These are phyloP conservation scores for Drosophila lini DNA, from an alignment of 1,140 invertebrate genomes.

Conservation along the genomic window DNA sequence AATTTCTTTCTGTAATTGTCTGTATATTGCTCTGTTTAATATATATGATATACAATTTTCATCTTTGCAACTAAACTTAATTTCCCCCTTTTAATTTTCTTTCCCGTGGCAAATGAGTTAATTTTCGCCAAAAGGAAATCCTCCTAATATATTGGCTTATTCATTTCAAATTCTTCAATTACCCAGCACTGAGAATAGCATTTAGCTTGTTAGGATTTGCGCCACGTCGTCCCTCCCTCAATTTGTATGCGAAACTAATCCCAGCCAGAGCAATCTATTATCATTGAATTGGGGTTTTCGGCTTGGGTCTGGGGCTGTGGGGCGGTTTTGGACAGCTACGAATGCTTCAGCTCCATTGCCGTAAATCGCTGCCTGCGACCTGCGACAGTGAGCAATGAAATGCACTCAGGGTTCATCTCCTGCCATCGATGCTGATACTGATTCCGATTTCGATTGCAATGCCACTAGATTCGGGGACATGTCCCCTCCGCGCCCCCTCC, in stretches of 20 bases:
- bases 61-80: neutral
- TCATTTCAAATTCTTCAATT: slow-evolving; percentile 48
- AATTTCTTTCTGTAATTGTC: no score
- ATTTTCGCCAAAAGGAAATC: neutral
- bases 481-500: neutral
- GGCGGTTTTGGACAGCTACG: slow-evolving; percentile 4
- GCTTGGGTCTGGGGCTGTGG: slow-evolving; percentile 6
- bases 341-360: slow-evolving; percentile 27
- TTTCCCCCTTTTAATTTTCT: neutral
- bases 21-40: no score
- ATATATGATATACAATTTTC: neutral
- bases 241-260: slow-evolving; percentile 76
- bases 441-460: slow-evolving; percentile 18
- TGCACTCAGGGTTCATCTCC: slow-evolving; percentile 73
- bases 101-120: slow-evolving; percentile 3
- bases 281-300: slow-evolving; percentile 40
- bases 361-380: slow-evolving; percentile 52
- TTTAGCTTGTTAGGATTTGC: slow-evolving; percentile 48
- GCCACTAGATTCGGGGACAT: slow-evolving; percentile 34
- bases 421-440: slow-evolving; percentile 32
- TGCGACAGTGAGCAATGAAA: slow-evolving; percentile 79
- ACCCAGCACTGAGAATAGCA: slow-evolving; percentile 49
- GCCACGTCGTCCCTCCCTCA: slow-evolving; percentile 37
- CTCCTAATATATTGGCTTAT: slow-evolving; percentile 28
- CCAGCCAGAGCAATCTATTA: slow-evolving; percentile 63